These are phyloP conservation scores for Empidonax traillii DNA, from an alignment of 2,113 vertebrate species.

Conservation along the genomic window DNA sequence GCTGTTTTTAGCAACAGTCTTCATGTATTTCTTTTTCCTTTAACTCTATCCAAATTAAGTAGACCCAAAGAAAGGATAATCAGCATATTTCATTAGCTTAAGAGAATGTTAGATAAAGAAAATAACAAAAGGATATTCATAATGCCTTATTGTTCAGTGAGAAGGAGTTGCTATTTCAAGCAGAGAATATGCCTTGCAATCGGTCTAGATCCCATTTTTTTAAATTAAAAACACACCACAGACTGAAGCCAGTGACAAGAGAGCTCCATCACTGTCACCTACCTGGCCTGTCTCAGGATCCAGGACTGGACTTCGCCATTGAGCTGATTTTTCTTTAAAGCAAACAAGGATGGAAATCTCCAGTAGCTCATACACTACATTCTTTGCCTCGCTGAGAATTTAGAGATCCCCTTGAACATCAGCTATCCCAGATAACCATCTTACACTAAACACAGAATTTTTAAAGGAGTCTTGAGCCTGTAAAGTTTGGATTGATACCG, in stretches of 20 bases:
- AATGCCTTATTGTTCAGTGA: not conserved
- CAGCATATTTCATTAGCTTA: not conserved
- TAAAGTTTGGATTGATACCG: not conserved
- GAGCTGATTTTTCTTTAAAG: not conserved
- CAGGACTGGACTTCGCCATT: not conserved
- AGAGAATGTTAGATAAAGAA: not conserved
- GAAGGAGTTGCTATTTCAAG: not conserved
- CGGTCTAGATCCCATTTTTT: accelerated
- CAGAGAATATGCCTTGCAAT: not conserved
- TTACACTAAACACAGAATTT: not conserved
- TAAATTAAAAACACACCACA: accelerated
- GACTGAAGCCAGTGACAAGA: not conserved
- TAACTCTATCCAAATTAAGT: not conserved
- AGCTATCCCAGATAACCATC: not conserved
- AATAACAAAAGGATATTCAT: not conserved
- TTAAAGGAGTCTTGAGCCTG: not conserved
- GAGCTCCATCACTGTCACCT: not conserved
- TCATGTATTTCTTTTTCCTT: not conserved
- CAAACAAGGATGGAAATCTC: not conserved
- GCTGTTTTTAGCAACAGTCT: not conserved
- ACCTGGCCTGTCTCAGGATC: not conserved
- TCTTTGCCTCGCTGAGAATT: not conserved
- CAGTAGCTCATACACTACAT: accelerated
- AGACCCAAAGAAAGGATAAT: not conserved
- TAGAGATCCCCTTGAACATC: not conserved